Evolutionary conservation across 2,888 invertebrate genomes (phyloP).

Genomic region (Drosophila neonasuta): DNA sequence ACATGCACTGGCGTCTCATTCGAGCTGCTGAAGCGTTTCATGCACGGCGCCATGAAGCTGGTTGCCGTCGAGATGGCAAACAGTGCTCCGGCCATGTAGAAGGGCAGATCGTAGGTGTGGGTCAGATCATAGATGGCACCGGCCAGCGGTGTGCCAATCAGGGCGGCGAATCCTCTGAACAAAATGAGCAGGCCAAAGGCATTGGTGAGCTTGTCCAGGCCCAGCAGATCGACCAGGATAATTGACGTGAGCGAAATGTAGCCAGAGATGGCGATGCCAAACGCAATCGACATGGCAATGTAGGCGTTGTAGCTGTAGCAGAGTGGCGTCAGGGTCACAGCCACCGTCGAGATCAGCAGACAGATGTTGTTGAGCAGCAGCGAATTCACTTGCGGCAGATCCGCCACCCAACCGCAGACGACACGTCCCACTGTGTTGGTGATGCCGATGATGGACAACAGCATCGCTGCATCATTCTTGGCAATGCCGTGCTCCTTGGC

Average conservation of each 20-base stretch:
- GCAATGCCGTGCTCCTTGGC: conserved; percentile 88
- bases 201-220: conserved; percentile 97
- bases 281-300: conserved; percentile 91
- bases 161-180: conserved; percentile 96
- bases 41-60: conserved; percentile 91
- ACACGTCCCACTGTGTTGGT: conserved; percentile 97
- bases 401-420: conserved; percentile 93
- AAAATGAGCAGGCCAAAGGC: conserved; percentile 98
- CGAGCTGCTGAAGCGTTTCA: conserved; percentile 84
- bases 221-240: conserved; percentile 97
- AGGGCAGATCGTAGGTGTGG: conserved; percentile 92
- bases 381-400: conserved; percentile 95
- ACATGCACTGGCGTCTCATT: conserved; percentile 86
- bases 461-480: conserved; percentile 84
- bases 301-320: conserved; percentile 90
- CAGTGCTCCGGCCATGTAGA: conserved; percentile 95
- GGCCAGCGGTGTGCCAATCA: conserved; percentile 91
- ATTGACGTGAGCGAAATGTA: conserved; percentile 99
- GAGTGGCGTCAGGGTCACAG: conserved; percentile 92
- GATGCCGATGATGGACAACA: conserved; percentile 87
- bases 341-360: conserved; percentile 93
- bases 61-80: conserved; percentile 92
- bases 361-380: conserved; percentile 96
- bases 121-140: conserved; percentile 96
- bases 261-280: conserved; percentile 96